phyloP scores from a whole-genome alignment of 2,113 vertebrate genomes.

The Gallinago undulata region DNA sequence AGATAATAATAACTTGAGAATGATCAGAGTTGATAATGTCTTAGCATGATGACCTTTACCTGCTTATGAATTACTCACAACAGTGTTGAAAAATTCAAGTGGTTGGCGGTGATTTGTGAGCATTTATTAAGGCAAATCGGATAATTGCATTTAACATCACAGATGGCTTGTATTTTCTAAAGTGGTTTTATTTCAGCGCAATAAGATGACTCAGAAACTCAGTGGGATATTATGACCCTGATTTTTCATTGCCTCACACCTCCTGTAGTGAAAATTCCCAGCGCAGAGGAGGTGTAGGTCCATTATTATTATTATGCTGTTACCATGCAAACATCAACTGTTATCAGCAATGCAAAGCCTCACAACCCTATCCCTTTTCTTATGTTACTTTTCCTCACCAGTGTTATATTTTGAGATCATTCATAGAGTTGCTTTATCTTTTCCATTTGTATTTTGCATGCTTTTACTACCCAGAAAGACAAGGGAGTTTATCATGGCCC shows the following conservation, averaged over 20 bases:
- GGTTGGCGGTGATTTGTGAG: constrained; percentile 35
- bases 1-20: constrained; percentile 33
- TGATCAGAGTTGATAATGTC: constrained; percentile 25
- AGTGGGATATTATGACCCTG: constrained; percentile 5
- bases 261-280: constrained; percentile 4
- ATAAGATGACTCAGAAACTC: constrained; percentile 53
- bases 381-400: neutral
- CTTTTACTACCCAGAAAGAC: neutral
- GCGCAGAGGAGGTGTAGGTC: neutral
- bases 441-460: neutral
- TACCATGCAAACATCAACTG: neutral
- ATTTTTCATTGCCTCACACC: constrained; percentile 20
- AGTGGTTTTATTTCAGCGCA: constrained; percentile 40
- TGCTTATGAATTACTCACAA: constrained; percentile 28
- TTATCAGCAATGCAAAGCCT: neutral
- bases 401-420: neutral
- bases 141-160: constrained; percentile 45
- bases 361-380: neutral
- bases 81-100: constrained; percentile 37
- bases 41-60: constrained; percentile 48
- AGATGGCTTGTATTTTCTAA: constrained; percentile 46
- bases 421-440: neutral
- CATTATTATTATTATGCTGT: neutral
- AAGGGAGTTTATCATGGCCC: neutral
- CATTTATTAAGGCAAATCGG: constrained; percentile 46